Conservation (phyloP, 2,797 vertebrate species). For the Falco naumanni region DNA sequence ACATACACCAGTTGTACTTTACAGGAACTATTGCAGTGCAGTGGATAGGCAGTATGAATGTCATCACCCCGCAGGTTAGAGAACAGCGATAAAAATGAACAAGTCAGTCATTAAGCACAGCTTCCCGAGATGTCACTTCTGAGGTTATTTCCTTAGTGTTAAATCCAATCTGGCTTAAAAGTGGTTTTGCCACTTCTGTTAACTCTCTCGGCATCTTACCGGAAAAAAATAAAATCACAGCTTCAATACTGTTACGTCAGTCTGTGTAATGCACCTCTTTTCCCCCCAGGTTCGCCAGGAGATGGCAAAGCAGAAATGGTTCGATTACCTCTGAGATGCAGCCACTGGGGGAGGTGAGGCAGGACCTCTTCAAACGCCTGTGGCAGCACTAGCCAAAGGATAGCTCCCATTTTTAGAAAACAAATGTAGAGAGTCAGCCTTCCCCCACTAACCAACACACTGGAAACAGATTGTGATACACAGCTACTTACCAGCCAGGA, state of each 20-base stretch:
- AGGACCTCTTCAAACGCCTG: not conserved
- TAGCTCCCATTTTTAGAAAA: not conserved
- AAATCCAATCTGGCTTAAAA: not conserved
- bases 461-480: not conserved
- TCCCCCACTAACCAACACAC: not conserved
- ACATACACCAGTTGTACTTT: rapidly evolving
- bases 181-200: not conserved
- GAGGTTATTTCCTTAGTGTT: not conserved
- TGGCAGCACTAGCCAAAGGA: not conserved
- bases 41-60: not conserved
- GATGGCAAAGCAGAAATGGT: not conserved
- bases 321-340: rapidly evolving
- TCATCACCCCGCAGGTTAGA: not conserved
- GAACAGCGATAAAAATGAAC: not conserved
- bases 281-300: not conserved
- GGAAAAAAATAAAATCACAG: not conserved
- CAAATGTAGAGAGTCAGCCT: not conserved
- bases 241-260: not conserved
- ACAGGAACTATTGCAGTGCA: not conserved
- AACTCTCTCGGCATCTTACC: not conserved
- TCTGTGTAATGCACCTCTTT: not conserved
- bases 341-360: rapidly evolving
- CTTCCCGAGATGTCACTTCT: not conserved
- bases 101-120: not conserved
- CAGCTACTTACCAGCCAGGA: not conserved